Evolutionary conservation across 2,113 vertebrate species (phyloP), one percentile per base, ranked within the genome.

Genomic region (Gasterosteus nipponicus): DNA sequence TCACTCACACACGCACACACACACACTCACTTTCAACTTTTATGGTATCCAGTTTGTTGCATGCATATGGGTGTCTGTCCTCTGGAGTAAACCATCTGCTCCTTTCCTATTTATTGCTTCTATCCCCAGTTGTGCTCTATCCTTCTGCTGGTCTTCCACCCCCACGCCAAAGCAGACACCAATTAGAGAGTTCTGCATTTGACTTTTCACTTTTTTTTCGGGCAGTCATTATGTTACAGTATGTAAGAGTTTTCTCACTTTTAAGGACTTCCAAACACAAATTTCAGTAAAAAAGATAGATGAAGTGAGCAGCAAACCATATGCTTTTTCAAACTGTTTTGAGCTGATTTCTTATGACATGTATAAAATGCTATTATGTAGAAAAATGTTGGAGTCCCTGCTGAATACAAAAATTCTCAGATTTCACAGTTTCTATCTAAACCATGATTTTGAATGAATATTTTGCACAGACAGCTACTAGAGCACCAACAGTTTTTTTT

Each of bases 31-130:
- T 75, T 83, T 42, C 59, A 82, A 83, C 80, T 82, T 89, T 80
- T 19, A 46, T 77, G 53, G 77, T 92, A 90, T 92, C 89, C 90
- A 90, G 88, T 93, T 87, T 93, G 89, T 88, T 87, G 75, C 74
- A 64, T 79, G 83, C 70, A 42, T 86, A 82, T 81, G 85, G 85
- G 79, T 91, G 79, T 83, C 78, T 79, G 90, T 92, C 89, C 91
- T 93, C 89, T 89, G 75, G 87, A 91, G 87, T 75, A 73, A 85
- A 92, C 92, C 93, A 95, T 94, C 94, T 95, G 94, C 90, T 93
- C 83, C 73, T 82, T 26, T 93, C 85, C 84, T 91, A 90, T 92
- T 92, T 92, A 89, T 87, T 91, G 83, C 90, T 73, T 90, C 85
- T 92, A 89, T 91, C 89, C 91, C 93, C 91, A 91, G 90, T 93